Conservation (phyloP, 2,888 invertebrate genomes). For the Thereva nobilitata region DNA sequence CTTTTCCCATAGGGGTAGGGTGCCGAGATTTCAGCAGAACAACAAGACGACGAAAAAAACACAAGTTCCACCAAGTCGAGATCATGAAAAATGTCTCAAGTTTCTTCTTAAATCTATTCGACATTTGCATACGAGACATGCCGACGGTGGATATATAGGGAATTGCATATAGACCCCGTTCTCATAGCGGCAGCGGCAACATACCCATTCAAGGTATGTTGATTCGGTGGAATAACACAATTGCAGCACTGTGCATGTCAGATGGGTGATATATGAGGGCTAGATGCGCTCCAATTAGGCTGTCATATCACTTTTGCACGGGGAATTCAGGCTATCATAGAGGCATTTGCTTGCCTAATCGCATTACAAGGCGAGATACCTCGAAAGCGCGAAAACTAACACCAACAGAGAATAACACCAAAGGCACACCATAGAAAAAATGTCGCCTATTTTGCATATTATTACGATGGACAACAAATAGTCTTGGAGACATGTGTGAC, state of each 20-base stretch:
- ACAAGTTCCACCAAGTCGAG: conserved; percentile 19
- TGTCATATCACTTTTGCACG: conserved; percentile 23
- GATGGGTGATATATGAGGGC: conserved; percentile 21
- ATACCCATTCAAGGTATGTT: conserved; percentile 10
- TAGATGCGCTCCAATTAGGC: conserved; percentile 34
- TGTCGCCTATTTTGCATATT: too few species aligned
- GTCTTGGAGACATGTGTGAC: too few species aligned
- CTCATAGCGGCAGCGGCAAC: neutral
- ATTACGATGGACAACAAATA: too few species aligned
- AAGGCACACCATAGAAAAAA: too few species aligned
- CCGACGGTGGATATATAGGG: neutral
- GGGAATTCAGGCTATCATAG: conserved; percentile 20
- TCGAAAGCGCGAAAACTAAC: conserved; percentile 13
- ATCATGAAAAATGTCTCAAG: conserved; percentile 34
- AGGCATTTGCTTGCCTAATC: conserved; percentile 8
- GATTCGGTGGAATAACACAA: conserved; percentile 21
- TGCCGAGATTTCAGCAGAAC: conserved; percentile 11
- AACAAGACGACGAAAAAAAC: neutral
- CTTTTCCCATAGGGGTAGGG: conserved; percentile 20
- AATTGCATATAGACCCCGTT: conserved; percentile 1
- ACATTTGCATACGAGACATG: conserved; percentile 22
- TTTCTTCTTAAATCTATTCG: conserved; percentile 28
- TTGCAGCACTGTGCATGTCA: conserved; percentile 3
- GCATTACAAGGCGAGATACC: conserved; percentile 2
- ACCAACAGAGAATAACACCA: neutral